phyloP scores from a whole-genome alignment of 2,113 vertebrate species.

The Coracopsis vasa region DNA sequence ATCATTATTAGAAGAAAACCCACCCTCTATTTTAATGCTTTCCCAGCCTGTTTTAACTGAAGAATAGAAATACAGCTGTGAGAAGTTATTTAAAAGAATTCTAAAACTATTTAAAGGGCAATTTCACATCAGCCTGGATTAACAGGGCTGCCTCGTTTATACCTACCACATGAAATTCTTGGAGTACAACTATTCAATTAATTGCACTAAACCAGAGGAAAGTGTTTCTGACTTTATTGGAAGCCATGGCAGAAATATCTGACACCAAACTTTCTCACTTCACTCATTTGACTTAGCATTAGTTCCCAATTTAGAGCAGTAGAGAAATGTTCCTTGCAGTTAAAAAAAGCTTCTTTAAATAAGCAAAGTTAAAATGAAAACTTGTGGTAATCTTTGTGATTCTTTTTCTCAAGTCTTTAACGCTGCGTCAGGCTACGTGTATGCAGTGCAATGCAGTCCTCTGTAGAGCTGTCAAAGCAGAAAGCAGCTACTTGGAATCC shows the following conservation, averaged over 20 bases:
- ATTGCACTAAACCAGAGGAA: neutral
- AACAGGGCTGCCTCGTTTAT: neutral
- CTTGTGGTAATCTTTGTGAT: neutral
- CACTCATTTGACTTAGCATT: neutral
- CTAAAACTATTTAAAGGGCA: neutral
- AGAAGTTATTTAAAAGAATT: neutral
- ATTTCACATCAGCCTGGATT: neutral
- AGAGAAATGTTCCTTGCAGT: neutral
- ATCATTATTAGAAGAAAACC: neutral
- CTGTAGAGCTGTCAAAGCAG: neutral
- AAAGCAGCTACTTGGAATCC: accelerated
- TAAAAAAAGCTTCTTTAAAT: neutral
- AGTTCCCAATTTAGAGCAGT: conserved; percentile 1
- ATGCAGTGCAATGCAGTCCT: neutral
- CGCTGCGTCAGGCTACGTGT: neutral
- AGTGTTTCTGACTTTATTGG: neutral
- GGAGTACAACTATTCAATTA: neutral
- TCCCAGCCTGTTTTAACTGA: neutral
- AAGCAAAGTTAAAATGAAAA: neutral
- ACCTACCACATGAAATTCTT: neutral
- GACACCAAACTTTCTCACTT: neutral
- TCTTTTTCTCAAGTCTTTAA: neutral
- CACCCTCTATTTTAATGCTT: neutral
- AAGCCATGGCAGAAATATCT: neutral
- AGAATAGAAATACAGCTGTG: neutral